Percentiles rank a stretch among this genome's conserved stretches.
These are phyloP conservation scores for Trichomalopsis sarcophagae DNA, from an alignment of 1,140 invertebrate species.

Conservation along the genomic window DNA sequence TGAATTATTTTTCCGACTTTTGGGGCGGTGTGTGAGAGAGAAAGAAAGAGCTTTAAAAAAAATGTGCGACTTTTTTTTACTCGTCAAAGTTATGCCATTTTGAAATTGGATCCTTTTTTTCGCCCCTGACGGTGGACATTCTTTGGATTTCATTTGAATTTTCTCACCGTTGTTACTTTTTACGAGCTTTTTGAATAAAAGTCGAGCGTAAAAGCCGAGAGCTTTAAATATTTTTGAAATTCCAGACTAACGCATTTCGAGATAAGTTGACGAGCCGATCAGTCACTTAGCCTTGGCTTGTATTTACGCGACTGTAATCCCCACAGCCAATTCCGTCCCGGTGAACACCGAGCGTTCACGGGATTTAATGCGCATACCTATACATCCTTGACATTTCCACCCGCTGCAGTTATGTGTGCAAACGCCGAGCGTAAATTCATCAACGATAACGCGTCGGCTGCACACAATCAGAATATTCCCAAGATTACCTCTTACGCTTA, in stretches of 20 bases:
- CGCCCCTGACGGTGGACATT: background rate
- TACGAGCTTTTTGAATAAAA: too few relatives aligned
- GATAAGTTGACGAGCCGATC: background rate
- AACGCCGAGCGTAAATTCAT: background rate
- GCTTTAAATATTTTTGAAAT: too few relatives aligned
- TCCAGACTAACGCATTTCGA: background rate
- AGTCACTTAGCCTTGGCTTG: too few relatives aligned
- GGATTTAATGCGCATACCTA: background rate
- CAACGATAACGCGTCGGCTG: background rate
- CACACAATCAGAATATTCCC: background rate
- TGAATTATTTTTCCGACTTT: constrained; percentile 20
- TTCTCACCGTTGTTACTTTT: too few relatives aligned
- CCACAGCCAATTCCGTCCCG: too few relatives aligned
- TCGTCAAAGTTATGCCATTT: background rate
- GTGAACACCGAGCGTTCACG: too few relatives aligned
- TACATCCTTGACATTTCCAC: background rate
- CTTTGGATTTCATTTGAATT: too few relatives aligned
- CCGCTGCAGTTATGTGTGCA: too few relatives aligned
- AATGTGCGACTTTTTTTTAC: background rate
- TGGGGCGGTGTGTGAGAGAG: too few relatives aligned
- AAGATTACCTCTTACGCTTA: background rate
- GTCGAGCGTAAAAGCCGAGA: too few relatives aligned
- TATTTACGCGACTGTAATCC: background rate
- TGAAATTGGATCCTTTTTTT: background rate
- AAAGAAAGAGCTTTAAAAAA: background rate